Evolutionary conservation across 2,797 vertebrate genomes (phyloP).

Genomic region (Phrynocephalus forsythii): DNA sequence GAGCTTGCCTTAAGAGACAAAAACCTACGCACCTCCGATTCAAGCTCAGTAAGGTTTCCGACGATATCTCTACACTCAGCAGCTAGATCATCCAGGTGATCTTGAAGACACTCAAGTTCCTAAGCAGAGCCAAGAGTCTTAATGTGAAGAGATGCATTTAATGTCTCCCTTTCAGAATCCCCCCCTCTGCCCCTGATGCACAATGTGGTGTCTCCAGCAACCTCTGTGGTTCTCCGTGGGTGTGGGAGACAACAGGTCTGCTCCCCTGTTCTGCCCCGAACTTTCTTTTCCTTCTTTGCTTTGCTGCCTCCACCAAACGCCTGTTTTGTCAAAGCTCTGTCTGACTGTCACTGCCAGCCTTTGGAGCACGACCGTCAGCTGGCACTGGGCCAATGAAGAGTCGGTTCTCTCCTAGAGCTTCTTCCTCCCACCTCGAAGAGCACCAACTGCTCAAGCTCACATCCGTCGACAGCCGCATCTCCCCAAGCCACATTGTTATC

Average conservation of each 20-base stretch:
- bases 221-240: too few species aligned
- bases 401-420: neutral
- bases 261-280: too few species aligned
- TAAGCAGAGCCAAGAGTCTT: slow-evolving; percentile 58
- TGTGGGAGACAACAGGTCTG: too few species aligned
- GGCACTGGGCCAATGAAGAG: neutral
- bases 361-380: too few species aligned
- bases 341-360: neutral
- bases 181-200: neutral
- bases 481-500: neutral
- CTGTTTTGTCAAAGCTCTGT: neutral
- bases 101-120: slow-evolving; percentile 96
- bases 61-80: slow-evolving; percentile 90
- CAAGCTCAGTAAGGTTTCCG: slow-evolving; percentile 93
- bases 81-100: slow-evolving; percentile 92
- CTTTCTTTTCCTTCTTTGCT: too few species aligned
- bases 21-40: slow-evolving; percentile 87
- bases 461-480: neutral
- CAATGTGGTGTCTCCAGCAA: too few species aligned
- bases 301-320: too few species aligned
- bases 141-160: neutral
- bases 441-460: neutral
- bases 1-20: slow-evolving; percentile 4
- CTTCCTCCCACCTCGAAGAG: neutral
- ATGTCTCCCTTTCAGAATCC: neutral